Evolutionary conservation across 1,140 invertebrate species (phyloP), one percentile per base, ranked within the genome.

Genomic region (Dendroctonus valens): DNA sequence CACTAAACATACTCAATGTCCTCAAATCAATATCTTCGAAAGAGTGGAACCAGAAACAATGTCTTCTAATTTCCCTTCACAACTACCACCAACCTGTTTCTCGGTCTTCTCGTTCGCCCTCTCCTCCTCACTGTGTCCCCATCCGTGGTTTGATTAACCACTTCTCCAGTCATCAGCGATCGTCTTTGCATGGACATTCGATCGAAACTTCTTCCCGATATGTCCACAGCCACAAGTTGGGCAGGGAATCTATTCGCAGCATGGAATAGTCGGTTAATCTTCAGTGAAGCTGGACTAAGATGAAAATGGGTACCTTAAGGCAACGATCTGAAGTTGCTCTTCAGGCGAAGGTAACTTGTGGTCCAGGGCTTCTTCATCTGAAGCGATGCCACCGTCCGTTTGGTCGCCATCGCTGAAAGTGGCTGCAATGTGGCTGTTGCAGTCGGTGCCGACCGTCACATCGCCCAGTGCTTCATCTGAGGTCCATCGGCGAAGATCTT

Each of bases 171-270:
- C 57, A 88, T 80, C 61, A 95, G 82, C 11, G 93, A 95, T 76
- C 91, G 86, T 58, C 93, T 82, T 37, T 91, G 87, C 72, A 83
- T 84, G 71, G 90, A 90, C 91, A 95, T 93, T 69, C 93, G 85
- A 70, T 91, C 86, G 83, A 96, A 96, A 75, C 87, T 87, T 73
- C 84, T 85, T 12, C 92, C 93, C 63, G 90, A 92, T 26, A 92
- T 87, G 78, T 96, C 93, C 60, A 96, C 93, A 49, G 88, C 85
- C 9, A 96, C 90, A 65, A 95, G 80, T 84, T 93, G 87, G 41
- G 91, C 88, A 15, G 91, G 90, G 82, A 93, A 96, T 82, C 91
- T 92, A 63, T 58, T 44, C 7, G 11, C 7, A 9, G 38, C 7
- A 46, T 5, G 7, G 41, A 52, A n/a, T 5, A 14, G 11, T 59